phyloP scores from a whole-genome alignment of 2,113 vertebrate genomes.

The Prionailurus bengalensis region DNA sequence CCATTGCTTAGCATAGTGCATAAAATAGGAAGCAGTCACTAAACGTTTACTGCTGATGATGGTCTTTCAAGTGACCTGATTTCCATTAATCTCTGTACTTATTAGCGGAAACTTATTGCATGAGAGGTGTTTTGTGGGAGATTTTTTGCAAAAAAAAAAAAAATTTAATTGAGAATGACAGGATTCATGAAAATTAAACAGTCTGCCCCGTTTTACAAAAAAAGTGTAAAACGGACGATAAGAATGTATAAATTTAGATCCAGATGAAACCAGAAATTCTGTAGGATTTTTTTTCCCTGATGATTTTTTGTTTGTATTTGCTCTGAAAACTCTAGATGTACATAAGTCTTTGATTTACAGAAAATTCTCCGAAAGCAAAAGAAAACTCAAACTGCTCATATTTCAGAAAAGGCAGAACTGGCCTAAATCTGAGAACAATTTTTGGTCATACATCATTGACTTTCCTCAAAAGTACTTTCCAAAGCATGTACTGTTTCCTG shows the following conservation, averaged over 20 bases:
- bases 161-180: neutral
- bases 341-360: neutral
- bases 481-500: neutral
- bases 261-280: constrained; percentile 21
- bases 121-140: neutral
- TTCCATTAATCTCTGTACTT: neutral
- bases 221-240: neutral
- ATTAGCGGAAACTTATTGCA: neutral
- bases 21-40: neutral
- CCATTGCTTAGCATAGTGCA: neutral
- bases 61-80: neutral
- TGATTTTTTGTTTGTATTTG: neutral
- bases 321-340: constrained; percentile 9
- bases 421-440: neutral
- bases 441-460: neutral
- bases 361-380: constrained; percentile 39
- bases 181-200: neutral
- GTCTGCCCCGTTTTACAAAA: neutral
- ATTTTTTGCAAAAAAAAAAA: neutral
- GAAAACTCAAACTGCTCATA: neutral
- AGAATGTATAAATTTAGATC: neutral
- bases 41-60: neutral
- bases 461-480: neutral
- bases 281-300: neutral
- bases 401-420: constrained; percentile 26